Evolutionary conservation across 2,888 invertebrate genomes (phyloP).

Genomic region (Chrysolina oricalcia): DNA sequence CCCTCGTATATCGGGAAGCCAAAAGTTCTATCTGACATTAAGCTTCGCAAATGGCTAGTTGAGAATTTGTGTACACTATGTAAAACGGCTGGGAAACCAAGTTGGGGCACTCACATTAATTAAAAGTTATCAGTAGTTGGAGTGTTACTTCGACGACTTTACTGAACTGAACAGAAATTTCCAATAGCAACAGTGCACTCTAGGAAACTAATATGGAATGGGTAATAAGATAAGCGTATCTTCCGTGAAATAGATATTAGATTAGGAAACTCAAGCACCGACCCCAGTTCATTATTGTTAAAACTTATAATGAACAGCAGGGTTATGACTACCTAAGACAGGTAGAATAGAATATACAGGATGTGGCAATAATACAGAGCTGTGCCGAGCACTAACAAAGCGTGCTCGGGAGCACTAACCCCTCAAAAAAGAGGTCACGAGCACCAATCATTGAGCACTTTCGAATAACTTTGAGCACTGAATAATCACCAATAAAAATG

Average conservation of each 20-base stretch:
- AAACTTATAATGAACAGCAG: neutral
- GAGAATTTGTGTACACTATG: constrained; percentile 38
- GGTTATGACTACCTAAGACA: too few species aligned
- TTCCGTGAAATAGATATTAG: constrained; percentile 12
- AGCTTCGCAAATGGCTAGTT: constrained; percentile 36
- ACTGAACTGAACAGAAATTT: constrained; percentile 39
- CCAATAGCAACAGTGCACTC: constrained; percentile 39
- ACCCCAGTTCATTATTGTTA: neutral
- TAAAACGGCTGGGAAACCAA: constrained; percentile 37
- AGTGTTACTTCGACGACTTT: constrained; percentile 28
- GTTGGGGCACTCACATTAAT: constrained; percentile 40
- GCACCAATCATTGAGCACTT: too few species aligned
- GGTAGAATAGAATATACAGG: too few species aligned
- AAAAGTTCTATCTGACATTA: constrained; percentile 35
- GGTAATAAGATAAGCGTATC: constrained; percentile 42
- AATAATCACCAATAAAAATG: too few species aligned
- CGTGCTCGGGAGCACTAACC: too few species aligned
- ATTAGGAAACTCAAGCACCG: neutral
- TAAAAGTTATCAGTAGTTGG: constrained; percentile 46
- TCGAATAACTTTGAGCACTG: too few species aligned
- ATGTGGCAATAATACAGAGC: too few species aligned
- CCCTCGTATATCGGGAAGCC: constrained; percentile 32
- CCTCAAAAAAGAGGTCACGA: too few species aligned
- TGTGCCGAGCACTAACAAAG: too few species aligned
- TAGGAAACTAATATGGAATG: constrained; percentile 36